These are phyloP conservation scores for Istiophorus platypterus DNA, from an alignment of 2,113 vertebrate species.

Conservation along the genomic window DNA sequence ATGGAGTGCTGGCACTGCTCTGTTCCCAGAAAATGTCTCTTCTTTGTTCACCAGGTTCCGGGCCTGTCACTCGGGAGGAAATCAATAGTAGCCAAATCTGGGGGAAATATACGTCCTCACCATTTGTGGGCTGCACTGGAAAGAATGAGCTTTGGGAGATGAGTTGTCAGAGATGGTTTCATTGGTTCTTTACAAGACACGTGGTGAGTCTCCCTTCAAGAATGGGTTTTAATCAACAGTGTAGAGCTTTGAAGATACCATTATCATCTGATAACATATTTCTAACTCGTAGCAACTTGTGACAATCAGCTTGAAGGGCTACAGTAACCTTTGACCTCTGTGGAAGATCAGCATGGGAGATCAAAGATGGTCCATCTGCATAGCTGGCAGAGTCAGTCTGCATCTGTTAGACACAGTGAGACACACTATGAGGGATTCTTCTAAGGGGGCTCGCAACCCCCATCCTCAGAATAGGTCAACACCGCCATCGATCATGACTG, in stretches of 20 bases:
- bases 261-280: conserved; percentile 29
- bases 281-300: conserved; percentile 10
- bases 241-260: conserved; percentile 1
- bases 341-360: conserved; percentile 21
- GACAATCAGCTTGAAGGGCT: neutral
- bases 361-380: conserved; percentile 53
- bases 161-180: neutral
- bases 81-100: conserved; percentile 45
- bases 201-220: conserved; percentile 7
- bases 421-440: conserved; percentile 48
- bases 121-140: conserved; percentile 14
- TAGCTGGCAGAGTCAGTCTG: conserved; percentile 10
- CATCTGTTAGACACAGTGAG: conserved; percentile 36
- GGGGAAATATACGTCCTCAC: neutral
- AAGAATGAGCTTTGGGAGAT: conserved; percentile 17
- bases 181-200: neutral
- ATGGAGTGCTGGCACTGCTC: conserved; percentile 15
- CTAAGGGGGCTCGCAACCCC: conserved; percentile 32
- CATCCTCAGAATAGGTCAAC: conserved; percentile 45
- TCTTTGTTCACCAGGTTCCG: conserved; percentile 9
- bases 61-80: conserved; percentile 54
- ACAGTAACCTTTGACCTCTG: conserved; percentile 43
- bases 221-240: neutral
- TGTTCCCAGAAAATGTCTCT: conserved; percentile 61
- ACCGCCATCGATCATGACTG: conserved; percentile 40